Percentiles rank a stretch among this genome's conserved stretches.
These are phyloP conservation scores for Cheiracanthium punctorium DNA, from an alignment of 2,888 invertebrate genomes.

Conservation along the genomic window DNA sequence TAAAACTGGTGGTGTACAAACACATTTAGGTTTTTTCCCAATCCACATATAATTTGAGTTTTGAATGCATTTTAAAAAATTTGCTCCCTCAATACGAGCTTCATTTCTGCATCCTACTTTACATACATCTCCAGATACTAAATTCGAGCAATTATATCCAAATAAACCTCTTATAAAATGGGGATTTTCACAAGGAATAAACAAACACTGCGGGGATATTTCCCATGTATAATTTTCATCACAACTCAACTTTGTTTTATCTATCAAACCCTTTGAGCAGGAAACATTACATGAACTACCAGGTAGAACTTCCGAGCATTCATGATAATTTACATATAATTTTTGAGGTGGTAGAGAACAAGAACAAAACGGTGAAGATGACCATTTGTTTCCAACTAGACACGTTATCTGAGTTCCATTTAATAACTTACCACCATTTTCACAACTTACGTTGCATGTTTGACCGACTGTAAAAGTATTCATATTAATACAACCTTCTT, in stretches of 20 bases:
- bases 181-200: background rate
- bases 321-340: background rate
- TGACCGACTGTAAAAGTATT: background rate
- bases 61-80: background rate
- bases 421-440: background rate
- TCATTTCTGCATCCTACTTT: conserved; percentile 7
- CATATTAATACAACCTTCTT: background rate
- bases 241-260: background rate
- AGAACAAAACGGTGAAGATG: background rate
- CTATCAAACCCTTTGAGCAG: background rate
- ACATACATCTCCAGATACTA: background rate
- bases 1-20: background rate
- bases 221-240: background rate
- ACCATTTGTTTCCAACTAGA: background rate
- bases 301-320: background rate
- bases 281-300: background rate
- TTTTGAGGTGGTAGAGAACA: background rate
- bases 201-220: background rate
- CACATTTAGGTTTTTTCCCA: background rate
- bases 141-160: background rate
- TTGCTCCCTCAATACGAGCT: background rate
- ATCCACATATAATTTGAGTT: background rate
- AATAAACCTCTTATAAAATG: background rate
- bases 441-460: background rate
- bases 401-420: background rate